phyloP scores from a whole-genome alignment of 2,888 invertebrate species.

The Bombylius major region DNA sequence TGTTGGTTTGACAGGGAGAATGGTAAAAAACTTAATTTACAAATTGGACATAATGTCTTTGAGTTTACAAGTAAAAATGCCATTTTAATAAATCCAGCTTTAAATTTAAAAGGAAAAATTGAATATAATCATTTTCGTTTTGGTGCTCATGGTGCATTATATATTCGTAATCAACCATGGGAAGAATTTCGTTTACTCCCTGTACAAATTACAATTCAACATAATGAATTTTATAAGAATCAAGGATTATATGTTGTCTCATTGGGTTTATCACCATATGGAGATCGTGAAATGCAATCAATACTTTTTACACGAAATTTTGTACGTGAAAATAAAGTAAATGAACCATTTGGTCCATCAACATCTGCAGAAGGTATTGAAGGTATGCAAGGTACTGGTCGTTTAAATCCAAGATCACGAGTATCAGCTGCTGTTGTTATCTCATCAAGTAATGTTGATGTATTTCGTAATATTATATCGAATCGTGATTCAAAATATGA shows the following conservation, averaged over 20 bases:
- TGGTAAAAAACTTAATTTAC: constrained; percentile 45
- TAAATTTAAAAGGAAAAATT: constrained; percentile 63
- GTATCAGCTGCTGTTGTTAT: constrained; percentile 89
- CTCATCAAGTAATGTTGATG: constrained; percentile 77
- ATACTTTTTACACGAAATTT: constrained; percentile 80
- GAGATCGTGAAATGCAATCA: constrained; percentile 65
- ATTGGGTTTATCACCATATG: constrained; percentile 77
- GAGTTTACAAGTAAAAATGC: constrained; percentile 61
- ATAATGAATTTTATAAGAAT: constrained; percentile 85
- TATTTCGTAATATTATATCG: constrained; percentile 81
- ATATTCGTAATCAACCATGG: constrained; percentile 66
- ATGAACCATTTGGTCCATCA: constrained; percentile 66
- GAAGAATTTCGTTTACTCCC: constrained; percentile 71
- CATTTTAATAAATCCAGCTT: constrained; percentile 65
- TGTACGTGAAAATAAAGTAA: constrained; percentile 70
- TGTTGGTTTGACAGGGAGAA: constrained; percentile 51
- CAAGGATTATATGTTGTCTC: constrained; percentile 78
- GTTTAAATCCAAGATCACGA: constrained; percentile 78
- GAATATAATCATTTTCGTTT: constrained; percentile 82
- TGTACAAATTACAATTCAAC: constrained; percentile 57
- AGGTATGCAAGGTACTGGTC: constrained; percentile 39
- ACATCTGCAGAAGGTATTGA: constrained; percentile 30
- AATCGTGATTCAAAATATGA: constrained; percentile 87
- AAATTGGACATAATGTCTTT: constrained; percentile 79
- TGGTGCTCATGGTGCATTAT: constrained; percentile 69